Evolutionary conservation across 2,888 invertebrate species (phyloP), one percentile per base, ranked within the genome.

Genomic region (Clitarchus hookeri): DNA sequence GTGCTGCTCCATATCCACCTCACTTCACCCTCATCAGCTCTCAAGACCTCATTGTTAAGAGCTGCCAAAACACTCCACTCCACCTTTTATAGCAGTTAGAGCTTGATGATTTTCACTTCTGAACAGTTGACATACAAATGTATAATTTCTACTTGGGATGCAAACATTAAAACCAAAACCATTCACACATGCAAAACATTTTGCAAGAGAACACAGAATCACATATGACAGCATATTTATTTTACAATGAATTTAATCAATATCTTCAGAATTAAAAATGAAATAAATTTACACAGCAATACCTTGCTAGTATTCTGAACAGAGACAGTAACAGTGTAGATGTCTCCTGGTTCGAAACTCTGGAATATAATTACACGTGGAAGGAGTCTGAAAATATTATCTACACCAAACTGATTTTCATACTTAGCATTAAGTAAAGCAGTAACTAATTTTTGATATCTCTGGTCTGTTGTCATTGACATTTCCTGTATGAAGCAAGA

Each of bases 331-430:
- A 93, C 91, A 27, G 91, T 91, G 87, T 94, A 92, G 88, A 90
- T 91, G 27, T 92, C 92, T 82, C 94, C 93, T 4, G 92, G 91
- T 86, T 92, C 91, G 90, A 92, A 95, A 90, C 94, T 94, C 91
- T 95, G 94, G 89, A 94, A 95, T 44, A 95, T 91, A 1, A 95
- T 89, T 27, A 94, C 89, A 88, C 91, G 92, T 0, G 95, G 95
- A 25, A 91, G 82, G 23, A 85, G 80, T 78, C 84, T 85, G 82
- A 87, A 87, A 16, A 44, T 26, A 19, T 36, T 48, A 82, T 78
- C 48, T 4, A 80, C 19, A 48, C 44, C 25, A 25, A 48, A 53
- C 19, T 82, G 53, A n/a, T 44, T 44, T 82, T 44, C 80, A 82
- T n/a, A 48, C 25, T 82, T 80, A 27, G 27, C 16, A 25, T 82